Conservation (phyloP, 37 sponge, comb jelly and placozoan species). For the Dysidea cf. avara region DNA sequence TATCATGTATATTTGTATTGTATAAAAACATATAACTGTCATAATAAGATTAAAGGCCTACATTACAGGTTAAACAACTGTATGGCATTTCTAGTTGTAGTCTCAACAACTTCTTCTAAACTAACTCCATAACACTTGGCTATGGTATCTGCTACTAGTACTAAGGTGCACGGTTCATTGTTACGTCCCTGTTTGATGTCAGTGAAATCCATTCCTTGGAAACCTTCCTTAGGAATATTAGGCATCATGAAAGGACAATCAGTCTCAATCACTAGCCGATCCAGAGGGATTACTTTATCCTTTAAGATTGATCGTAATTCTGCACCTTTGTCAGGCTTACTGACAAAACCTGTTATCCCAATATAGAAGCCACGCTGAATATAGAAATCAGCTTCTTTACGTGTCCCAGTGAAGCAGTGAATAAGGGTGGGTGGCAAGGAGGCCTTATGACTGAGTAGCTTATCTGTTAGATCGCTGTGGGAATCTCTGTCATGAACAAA, state of each 20-base stretch:
- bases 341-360: conserved; percentile 17
- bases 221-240: background rate
- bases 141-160: conserved; percentile 3
- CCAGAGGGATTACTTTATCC: background rate
- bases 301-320: background rate
- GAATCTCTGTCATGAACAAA: conserved; percentile 16
- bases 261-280: conserved; percentile 11
- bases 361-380: conserved; percentile 10
- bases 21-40: too few species aligned
- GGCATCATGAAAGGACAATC: conserved; percentile 24
- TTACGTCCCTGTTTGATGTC: background rate
- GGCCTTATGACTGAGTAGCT: too few species aligned
- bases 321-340: conserved; percentile 4
- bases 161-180: conserved; percentile 19
- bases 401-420: conserved; percentile 23
- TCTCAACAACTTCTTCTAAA: conserved; percentile 5
- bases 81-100: background rate
- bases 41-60: too few species aligned
- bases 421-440: background rate
- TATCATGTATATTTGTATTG: too few species aligned
- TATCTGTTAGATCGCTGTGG: conserved; percentile 5
- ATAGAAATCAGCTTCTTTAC: conserved; percentile 3
- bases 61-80: conserved; percentile 10
- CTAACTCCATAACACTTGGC: background rate
- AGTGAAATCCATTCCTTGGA: conserved; percentile 2